phyloP scores from a whole-genome alignment of 2,888 invertebrate genomes.

The Heliconius sara region DNA sequence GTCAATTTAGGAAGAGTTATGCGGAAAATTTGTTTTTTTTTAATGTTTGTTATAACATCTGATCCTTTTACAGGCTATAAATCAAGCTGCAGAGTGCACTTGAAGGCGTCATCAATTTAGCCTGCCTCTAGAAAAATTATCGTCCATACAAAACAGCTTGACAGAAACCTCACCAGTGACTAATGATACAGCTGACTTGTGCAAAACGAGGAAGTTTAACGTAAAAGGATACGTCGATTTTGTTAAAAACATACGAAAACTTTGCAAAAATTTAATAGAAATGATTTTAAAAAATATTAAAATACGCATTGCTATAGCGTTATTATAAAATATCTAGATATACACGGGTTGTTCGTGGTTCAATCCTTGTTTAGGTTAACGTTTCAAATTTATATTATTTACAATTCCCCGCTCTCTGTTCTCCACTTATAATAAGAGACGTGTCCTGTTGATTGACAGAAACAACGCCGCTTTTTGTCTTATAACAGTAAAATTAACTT shows the following conservation, averaged over 20 bases:
- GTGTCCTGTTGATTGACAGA: too few relatives aligned
- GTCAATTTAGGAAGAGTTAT: too few relatives aligned
- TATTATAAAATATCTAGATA: too few relatives aligned
- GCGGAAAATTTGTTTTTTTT: neutral
- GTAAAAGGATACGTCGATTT: neutral
- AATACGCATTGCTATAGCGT: too few relatives aligned
- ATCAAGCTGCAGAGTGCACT: slow-evolving; percentile 43
- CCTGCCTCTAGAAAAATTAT: slow-evolving; percentile 48
- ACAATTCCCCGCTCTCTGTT: too few relatives aligned
- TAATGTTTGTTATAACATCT: neutral
- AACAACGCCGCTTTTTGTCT: too few relatives aligned
- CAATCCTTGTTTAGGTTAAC: too few relatives aligned
- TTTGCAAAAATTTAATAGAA: neutral
- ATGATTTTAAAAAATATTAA: neutral
- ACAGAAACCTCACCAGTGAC: slow-evolving; percentile 28
- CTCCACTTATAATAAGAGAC: too few relatives aligned
- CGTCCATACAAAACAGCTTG: slow-evolving; percentile 32
- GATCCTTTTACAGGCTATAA: slow-evolving; percentile 35
- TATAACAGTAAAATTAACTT: too few relatives aligned
- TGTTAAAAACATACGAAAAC: neutral
- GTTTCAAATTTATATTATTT: too few relatives aligned
- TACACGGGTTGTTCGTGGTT: too few relatives aligned
- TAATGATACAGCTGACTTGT: slow-evolving; percentile 29
- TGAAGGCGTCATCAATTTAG: slow-evolving; percentile 46
- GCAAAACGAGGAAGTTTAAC: slow-evolving; percentile 11